Percentiles rank a stretch among this genome's conserved stretches.
These are phyloP conservation scores for Melanotaenia nigrans DNA, from an alignment of 2,797 vertebrate genomes.

Conservation along the genomic window DNA sequence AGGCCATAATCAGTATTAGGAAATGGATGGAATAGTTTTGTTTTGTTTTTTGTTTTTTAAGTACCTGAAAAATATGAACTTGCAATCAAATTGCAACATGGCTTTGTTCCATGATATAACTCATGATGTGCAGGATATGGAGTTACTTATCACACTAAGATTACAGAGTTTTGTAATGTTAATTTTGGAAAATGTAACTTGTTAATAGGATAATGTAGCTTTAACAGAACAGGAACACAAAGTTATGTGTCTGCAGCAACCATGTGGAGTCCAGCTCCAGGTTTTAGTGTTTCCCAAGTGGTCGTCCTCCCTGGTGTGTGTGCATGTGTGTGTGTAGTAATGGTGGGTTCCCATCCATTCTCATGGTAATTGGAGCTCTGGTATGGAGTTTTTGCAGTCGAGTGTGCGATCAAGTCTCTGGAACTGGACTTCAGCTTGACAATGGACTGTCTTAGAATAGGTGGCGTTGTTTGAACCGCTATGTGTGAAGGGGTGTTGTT, in stretches of 20 bases:
- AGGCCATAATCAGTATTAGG: not conserved
- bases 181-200: not conserved
- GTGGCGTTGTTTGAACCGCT: constrained; percentile 39
- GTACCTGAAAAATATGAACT: not conserved
- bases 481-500: constrained; percentile 25
- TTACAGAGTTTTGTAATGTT: not conserved
- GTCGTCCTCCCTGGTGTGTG: constrained; percentile 34
- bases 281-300: constrained; percentile 57
- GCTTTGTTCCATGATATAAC: not conserved
- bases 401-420: constrained; percentile 45
- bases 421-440: constrained; percentile 63
- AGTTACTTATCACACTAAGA: not conserved
- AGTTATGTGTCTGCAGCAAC: not conserved
- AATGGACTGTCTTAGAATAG: constrained; percentile 65
- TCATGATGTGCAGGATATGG: not conserved
- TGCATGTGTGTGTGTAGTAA: constrained; percentile 67
- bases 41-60: not conserved
- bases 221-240: not conserved
- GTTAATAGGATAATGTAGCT: not conserved
- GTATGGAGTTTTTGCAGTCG: constrained; percentile 67
- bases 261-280: constrained; percentile 43
- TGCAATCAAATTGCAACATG: not conserved
- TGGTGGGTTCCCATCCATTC: constrained; percentile 81
- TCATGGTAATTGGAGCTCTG: constrained; percentile 82
- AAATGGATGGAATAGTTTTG: not conserved